Percentiles rank a stretch among this genome's conserved stretches.
Conservation (phyloP, 2,797 vertebrate species). For the Echiichthys vipera region DNA sequence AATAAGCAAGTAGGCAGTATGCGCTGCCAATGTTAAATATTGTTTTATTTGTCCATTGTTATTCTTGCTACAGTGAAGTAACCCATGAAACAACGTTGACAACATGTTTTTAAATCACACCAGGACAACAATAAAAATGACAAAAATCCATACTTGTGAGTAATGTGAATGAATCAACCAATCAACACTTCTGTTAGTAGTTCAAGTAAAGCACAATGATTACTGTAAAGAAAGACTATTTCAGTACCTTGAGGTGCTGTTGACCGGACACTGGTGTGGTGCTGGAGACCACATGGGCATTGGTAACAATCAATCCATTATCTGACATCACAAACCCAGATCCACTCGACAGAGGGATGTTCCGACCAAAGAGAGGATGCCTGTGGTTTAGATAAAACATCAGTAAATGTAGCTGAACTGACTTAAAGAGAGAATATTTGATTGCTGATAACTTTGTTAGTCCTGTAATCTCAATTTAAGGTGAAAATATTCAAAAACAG, state of each 20-base stretch:
- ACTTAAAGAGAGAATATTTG: neutral
- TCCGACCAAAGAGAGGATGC: slow-evolving; percentile 92
- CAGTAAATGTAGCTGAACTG: neutral
- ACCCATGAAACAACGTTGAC: no score
- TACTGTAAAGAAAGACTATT: neutral
- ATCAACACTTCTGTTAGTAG: neutral
- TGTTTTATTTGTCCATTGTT: neutral
- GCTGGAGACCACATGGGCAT: slow-evolving; percentile 93
- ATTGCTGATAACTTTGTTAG: neutral
- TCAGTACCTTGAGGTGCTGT: slow-evolving; percentile 88
- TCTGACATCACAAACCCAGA: slow-evolving; percentile 95
- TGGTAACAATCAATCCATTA: slow-evolving; percentile 93
- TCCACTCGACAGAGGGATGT: slow-evolving; percentile 92
- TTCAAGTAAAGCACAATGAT: neutral
- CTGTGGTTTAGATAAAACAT: slow-evolving; percentile 67
- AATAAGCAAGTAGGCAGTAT: neutral
- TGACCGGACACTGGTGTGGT: slow-evolving; percentile 86
- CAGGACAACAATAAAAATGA: no score
- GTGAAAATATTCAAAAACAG: no score
- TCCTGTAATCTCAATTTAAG: neutral
- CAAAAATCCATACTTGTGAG: no score
- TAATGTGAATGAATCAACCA: no score
- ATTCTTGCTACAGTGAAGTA: neutral
- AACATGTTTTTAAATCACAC: no score
- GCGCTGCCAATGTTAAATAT: neutral